Conservation (phyloP, 2,888 invertebrate species). For the Macrophya annulata region DNA sequence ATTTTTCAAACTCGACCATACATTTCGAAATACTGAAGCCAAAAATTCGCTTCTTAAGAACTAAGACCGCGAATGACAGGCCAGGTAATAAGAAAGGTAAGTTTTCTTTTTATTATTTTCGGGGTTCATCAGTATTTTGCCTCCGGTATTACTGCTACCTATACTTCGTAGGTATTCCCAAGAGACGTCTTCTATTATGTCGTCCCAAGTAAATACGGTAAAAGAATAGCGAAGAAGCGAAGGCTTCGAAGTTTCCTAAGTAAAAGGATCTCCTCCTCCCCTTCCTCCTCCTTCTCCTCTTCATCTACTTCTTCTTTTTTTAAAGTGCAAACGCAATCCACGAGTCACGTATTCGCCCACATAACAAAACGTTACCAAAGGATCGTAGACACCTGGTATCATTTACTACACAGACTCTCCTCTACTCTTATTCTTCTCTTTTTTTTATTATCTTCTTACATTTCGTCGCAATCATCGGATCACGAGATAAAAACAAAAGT, state of each 20-base stretch:
- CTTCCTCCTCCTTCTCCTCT: neutral
- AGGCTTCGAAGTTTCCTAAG: slow-evolving; percentile 25
- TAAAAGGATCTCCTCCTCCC: slow-evolving; percentile 19
- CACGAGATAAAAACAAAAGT: neutral
- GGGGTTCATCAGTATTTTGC: slow-evolving; percentile 45
- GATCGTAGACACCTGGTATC: slow-evolving; percentile 6
- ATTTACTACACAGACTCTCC: neutral
- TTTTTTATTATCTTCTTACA: neutral
- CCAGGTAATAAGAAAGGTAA: slow-evolving; percentile 2
- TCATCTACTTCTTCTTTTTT: neutral
- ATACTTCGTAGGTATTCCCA: slow-evolving; percentile 25
- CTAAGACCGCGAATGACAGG: slow-evolving; percentile 26
- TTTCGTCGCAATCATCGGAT: neutral
- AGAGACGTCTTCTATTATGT: slow-evolving; percentile 34
- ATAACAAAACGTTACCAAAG: slow-evolving; percentile 7
- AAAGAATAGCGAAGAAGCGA: slow-evolving; percentile 15
- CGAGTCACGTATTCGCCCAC: slow-evolving; percentile 28
- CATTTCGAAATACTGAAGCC: neutral
- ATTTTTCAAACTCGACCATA: neutral
- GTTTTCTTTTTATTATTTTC: slow-evolving; percentile 35
- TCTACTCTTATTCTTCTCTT: neutral
- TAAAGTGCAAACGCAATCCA: slow-evolving; percentile 38
- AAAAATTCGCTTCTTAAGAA: neutral
- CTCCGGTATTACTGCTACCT: slow-evolving; percentile 30
- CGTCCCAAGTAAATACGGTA: slow-evolving; percentile 5